Evolutionary conservation across 2,113 vertebrate genomes (phyloP).

Genomic region (Indri indri): DNA sequence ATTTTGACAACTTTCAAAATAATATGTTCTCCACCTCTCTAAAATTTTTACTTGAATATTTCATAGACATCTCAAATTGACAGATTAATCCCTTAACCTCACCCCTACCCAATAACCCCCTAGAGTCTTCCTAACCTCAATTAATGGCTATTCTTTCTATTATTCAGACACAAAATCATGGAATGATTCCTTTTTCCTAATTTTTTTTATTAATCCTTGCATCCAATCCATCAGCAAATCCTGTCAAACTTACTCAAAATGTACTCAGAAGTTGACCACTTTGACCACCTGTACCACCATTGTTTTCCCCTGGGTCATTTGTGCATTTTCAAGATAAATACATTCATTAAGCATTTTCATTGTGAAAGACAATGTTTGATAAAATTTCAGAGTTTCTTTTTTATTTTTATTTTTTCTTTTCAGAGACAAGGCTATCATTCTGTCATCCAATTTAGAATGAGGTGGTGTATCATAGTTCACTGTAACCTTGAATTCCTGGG

Average conservation of each 20-base stretch:
- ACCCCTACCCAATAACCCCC: background rate
- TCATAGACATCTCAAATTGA: background rate
- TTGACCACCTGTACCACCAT: rapidly evolving
- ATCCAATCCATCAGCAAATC: background rate
- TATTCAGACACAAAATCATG: background rate
- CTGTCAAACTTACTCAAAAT: background rate
- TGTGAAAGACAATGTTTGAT: background rate
- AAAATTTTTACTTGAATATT: background rate
- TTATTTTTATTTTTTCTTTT: too few species aligned
- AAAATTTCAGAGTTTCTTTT: background rate
- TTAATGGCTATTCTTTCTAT: background rate
- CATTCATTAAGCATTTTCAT: background rate
- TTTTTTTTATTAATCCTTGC: background rate
- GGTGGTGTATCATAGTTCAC: too few species aligned
- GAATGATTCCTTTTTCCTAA: background rate
- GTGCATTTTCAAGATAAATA: background rate
- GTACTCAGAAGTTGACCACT: background rate
- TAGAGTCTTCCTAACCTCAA: background rate
- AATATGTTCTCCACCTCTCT: background rate
- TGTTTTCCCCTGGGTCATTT: background rate
- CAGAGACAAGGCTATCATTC: too few species aligned
- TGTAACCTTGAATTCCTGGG: too few species aligned
- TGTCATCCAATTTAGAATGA: too few species aligned
- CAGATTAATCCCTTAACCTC: background rate
- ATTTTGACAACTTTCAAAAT: background rate